A percentile compares a stretch with the other conserved stretches of the same genome.
These are phyloP conservation scores for Adela reaumurella DNA, from an alignment of 2,888 invertebrate species.

Conservation along the genomic window DNA sequence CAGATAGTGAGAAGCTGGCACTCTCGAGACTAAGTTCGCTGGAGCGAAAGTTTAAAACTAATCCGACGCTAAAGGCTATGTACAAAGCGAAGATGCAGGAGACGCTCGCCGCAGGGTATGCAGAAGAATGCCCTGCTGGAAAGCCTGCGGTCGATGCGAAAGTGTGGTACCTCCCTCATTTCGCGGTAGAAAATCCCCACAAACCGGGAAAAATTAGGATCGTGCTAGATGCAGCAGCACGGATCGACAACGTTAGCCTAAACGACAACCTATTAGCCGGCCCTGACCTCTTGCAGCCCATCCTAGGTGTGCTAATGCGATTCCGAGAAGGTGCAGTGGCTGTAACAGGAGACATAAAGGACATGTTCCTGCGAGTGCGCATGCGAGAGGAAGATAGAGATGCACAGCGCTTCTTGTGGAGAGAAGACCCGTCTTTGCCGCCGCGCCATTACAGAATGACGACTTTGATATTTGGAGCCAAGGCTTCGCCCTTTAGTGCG, in stretches of 20 bases:
- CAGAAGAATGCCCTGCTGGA: conserved; percentile 5
- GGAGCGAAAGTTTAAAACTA: conserved; percentile 7
- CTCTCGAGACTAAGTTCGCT: conserved; percentile 2
- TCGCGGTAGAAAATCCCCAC: neutral
- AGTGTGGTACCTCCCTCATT: neutral
- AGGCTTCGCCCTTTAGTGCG: conserved; percentile 10
- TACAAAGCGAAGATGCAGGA: conserved; percentile 7
- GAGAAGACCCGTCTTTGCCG: neutral
- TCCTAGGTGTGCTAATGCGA: conserved; percentile 10
- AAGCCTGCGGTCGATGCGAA: neutral
- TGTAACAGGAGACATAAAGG: conserved; percentile 12
- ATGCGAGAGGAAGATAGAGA: conserved; percentile 9
- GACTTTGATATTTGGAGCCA: conserved; percentile 1
- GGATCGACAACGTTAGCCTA: neutral
- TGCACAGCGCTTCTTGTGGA: conserved; percentile 7
- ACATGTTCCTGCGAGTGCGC: conserved; percentile 14
- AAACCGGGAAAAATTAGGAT: neutral
- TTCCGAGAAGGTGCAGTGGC: conserved; percentile 11
- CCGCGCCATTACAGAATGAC: neutral
- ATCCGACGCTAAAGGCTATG: neutral
- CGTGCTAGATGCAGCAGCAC: neutral
- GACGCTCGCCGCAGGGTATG: conserved; percentile 7
- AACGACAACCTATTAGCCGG: neutral
- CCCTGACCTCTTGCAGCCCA: neutral
- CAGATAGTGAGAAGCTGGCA: conserved; percentile 4